Conservation (phyloP, 2,113 vertebrate species). For the Varanus komodoensis region DNA sequence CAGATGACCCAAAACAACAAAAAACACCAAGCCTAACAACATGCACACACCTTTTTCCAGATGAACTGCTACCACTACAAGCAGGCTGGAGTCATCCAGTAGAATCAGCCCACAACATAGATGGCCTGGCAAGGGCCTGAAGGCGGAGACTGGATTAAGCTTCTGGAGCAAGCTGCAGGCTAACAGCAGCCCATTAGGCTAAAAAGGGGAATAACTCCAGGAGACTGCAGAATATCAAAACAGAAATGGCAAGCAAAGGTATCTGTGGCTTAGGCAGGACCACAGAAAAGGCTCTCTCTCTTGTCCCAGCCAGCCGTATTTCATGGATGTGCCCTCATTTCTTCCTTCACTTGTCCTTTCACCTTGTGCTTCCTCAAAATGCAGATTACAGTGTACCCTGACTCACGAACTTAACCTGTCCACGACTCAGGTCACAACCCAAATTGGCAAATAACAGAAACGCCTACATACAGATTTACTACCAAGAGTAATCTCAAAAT, state of each 20-base stretch:
- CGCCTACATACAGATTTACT: too few relatives aligned
- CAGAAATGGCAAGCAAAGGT: not conserved
- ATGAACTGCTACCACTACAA: not conserved
- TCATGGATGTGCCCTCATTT: too few relatives aligned
- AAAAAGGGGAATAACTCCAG: not conserved
- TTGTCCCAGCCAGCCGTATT: not conserved
- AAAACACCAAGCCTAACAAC: too few relatives aligned
- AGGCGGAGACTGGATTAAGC: not conserved
- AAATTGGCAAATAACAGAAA: not conserved
- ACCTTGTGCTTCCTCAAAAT: too few relatives aligned
- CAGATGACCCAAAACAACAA: too few relatives aligned
- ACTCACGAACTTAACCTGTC: too few relatives aligned
- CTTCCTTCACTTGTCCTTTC: too few relatives aligned
- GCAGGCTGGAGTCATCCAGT: not conserved
- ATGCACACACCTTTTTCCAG: not conserved
- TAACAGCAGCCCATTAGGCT: not conserved
- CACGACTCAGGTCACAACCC: too few relatives aligned
- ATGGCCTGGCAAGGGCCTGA: not conserved
- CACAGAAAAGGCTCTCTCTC: not conserved
- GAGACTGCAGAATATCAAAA: not conserved
- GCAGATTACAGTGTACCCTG: too few relatives aligned
- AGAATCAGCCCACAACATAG: not conserved
- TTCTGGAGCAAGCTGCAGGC: not conserved
- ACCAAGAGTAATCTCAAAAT: not conserved
- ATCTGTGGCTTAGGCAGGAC: not conserved